A percentile compares a stretch with the other conserved stretches of the same genome.
Evolutionary conservation across 1,140 invertebrate species (phyloP).

Genomic region (Euglossa dilemma): DNA sequence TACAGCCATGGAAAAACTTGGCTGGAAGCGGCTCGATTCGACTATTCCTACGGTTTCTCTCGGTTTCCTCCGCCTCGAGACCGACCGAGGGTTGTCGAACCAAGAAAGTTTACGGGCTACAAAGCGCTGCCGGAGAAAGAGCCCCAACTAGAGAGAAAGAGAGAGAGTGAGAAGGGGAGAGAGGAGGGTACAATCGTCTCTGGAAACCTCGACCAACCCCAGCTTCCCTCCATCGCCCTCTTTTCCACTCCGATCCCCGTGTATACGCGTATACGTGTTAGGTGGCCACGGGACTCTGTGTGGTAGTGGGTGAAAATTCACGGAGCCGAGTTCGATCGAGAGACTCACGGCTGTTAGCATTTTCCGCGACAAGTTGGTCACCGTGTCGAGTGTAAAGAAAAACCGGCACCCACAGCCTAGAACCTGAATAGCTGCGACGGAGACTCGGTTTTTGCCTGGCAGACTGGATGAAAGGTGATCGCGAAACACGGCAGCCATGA

Average conservation of each 20-base stretch:
- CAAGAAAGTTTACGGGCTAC: conserved; percentile 76
- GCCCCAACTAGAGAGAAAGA: too few relatives aligned
- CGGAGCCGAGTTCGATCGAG: conserved; percentile 32
- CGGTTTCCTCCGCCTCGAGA: conserved; percentile 47
- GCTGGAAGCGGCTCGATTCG: conserved; percentile 66
- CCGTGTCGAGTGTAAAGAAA: conserved; percentile 23
- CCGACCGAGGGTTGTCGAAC: conserved; percentile 75
- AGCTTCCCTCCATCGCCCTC: neutral
- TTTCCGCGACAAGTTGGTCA: conserved; percentile 51
- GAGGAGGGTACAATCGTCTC: conserved; percentile 55
- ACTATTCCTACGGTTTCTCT: conserved; percentile 58
- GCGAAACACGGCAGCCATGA: too few relatives aligned
- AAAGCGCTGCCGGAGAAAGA: conserved; percentile 68
- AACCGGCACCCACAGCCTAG: neutral
- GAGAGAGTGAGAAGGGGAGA: conserved; percentile 3
- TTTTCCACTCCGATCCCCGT: conserved; percentile 22
- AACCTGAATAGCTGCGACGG: neutral
- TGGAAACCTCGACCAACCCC: conserved; percentile 27
- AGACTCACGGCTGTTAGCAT: conserved; percentile 39
- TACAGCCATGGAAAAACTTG: conserved; percentile 77
- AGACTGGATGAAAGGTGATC: neutral
- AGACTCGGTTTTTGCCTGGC: neutral
- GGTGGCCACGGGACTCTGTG: neutral
- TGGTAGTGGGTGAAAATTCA: conserved; percentile 30
- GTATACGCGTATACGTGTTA: conserved; percentile 22